Evolutionary conservation across 2,113 vertebrate genomes (phyloP), one percentile per base, ranked within the genome.

Genomic region (Myrmophylax atrothorax): DNA sequence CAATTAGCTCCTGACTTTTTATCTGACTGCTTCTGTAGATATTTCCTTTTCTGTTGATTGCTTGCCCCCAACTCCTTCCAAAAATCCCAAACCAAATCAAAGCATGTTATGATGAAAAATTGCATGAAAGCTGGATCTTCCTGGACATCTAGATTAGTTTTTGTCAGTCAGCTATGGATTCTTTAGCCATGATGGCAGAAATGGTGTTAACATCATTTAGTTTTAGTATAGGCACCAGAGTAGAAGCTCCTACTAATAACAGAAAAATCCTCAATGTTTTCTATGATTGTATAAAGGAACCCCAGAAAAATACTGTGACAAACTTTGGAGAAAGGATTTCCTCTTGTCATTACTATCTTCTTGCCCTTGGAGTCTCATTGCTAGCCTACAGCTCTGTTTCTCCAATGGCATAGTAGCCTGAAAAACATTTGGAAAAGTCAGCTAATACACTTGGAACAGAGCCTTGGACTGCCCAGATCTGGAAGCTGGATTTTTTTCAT

Each of bases 341-440:
- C 15, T 64, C 13, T 76, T 25, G 2, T 44, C 22, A 8, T 46
- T 85, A 37, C 8, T 0, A 0, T 16, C 22, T 50, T 17, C 26
- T 75, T 74, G 31, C 5, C 16, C 22, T 70, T 75, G 17, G 8
- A 40, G 1, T 58, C 47, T 42, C 25, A 74, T 16, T 10, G 42
- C 5, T 24, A 66, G 4, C 10, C 14, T 40, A 49, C 8, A 59
- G 12, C 6, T 70, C 14, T 3, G 2, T 12, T 52, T 82, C 42
- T 56, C 58, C 24, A 74, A 72, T 59, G 53, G n/a, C 52, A 40
- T 46, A 25, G 17, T 37, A 66, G 28, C 22, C 24, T 53, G 31
- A 82, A 78, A 70, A 82, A 22, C 12, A 8, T 47, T 56, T 60
- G 23, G 35, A 90, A 90, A 84, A 56, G 19, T 56, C 40, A 87